phyloP scores from a whole-genome alignment of 2,797 vertebrate species.

The Cryptoprocta ferox region DNA sequence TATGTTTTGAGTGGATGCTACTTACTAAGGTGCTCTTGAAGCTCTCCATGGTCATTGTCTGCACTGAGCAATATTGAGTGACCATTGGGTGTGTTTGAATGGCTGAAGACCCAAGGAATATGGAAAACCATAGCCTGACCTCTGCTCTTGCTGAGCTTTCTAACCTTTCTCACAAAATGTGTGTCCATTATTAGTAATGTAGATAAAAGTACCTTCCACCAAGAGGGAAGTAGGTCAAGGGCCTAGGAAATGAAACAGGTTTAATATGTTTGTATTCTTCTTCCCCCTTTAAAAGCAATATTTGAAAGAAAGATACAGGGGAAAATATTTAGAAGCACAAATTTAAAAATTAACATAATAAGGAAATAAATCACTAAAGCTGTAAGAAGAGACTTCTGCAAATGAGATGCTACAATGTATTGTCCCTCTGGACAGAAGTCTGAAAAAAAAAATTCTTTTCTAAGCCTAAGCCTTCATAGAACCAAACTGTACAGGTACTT shows the following conservation, averaged over 20 bases:
- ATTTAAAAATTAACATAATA: background rate
- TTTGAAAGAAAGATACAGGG: conserved; percentile 15
- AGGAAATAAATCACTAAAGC: background rate
- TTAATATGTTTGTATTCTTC: background rate
- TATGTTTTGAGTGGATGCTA: background rate
- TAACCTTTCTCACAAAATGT: background rate
- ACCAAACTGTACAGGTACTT: background rate
- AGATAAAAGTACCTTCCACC: background rate
- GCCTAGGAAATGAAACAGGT: background rate
- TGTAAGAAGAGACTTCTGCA: conserved; percentile 15
- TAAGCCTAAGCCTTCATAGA: background rate
- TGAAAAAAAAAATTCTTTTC: background rate
- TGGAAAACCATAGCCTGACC: background rate
- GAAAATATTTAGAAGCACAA: background rate
- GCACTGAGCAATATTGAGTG: background rate
- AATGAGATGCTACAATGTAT: background rate
- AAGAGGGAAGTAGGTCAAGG: background rate
- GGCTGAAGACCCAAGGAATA: background rate
- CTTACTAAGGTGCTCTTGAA: background rate
- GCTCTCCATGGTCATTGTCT: background rate
- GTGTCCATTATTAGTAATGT: background rate
- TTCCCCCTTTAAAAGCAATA: background rate
- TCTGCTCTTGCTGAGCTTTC: background rate
- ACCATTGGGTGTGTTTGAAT: background rate
- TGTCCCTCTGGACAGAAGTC: background rate